Conservation (phyloP, 2,113 vertebrate species). For the Ictalurus furcatus region DNA sequence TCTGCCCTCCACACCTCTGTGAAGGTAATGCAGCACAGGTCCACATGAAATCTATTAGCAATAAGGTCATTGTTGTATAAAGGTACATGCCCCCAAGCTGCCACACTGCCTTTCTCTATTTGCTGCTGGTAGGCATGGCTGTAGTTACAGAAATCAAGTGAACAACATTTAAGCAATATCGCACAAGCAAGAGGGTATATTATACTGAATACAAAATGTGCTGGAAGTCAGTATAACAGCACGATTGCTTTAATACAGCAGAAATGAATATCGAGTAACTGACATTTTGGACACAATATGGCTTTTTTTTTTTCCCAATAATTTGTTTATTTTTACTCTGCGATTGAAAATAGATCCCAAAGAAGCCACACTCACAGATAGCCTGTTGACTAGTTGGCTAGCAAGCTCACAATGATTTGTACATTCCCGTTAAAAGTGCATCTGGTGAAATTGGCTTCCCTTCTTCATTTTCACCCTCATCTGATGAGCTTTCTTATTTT, state of each 20-base stretch:
- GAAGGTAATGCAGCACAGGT: conserved; percentile 73
- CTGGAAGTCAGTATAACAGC: background rate
- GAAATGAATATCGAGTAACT: background rate
- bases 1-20: conserved; percentile 75
- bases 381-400: background rate
- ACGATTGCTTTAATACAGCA: background rate
- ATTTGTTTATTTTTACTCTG: background rate
- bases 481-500: background rate
- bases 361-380: background rate
- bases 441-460: background rate
- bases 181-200: background rate
- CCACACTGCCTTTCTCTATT: background rate
- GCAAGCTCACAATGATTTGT: background rate
- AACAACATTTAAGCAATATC: background rate
- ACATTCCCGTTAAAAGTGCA: background rate
- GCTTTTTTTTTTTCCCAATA: background rate
- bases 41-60: background rate
- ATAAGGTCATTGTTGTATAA: background rate
- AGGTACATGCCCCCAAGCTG: background rate
- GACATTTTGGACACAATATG: background rate
- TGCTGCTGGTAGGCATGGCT: background rate
- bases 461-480: background rate
- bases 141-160: background rate
- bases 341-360: background rate
- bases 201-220: too few relatives aligned